A percentile compares a stretch with the other conserved stretches of the same genome.
Conservation (phyloP, 2,888 invertebrate species). For the Noctua comes region DNA sequence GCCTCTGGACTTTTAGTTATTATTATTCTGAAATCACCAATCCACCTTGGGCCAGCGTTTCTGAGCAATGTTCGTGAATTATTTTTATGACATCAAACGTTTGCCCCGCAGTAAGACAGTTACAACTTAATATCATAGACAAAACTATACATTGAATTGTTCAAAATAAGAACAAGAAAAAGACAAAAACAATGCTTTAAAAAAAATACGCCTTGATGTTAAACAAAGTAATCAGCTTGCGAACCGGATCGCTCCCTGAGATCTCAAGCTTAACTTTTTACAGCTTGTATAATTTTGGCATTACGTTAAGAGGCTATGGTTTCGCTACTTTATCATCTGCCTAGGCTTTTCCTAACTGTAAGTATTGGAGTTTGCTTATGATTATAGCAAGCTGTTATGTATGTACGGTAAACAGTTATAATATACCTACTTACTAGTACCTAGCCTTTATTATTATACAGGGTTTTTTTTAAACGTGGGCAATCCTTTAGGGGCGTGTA, state of each 20-base stretch:
- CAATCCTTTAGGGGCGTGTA: too few relatives aligned
- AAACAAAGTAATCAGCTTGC: constrained; percentile 6
- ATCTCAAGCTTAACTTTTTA: constrained; percentile 23
- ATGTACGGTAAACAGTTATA: too few relatives aligned
- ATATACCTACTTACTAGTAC: too few relatives aligned
- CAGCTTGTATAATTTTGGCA: constrained; percentile 27
- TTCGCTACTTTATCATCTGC: not conserved
- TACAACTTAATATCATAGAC: not conserved
- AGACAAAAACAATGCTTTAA: not conserved
- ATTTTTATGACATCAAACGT: not conserved
- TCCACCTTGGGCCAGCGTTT: not conserved
- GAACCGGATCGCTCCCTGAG: not conserved
- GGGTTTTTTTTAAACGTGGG: too few relatives aligned
- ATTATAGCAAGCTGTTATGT: not conserved
- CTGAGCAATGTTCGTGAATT: not conserved
- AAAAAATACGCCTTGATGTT: not conserved
- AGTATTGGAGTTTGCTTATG: not conserved
- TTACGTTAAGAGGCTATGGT: constrained; percentile 14
- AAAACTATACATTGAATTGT: not conserved
- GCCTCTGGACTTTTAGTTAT: not conserved
- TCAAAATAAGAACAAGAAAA: not conserved
- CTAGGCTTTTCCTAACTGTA: not conserved
- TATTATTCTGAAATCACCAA: not conserved
- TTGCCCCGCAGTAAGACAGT: not conserved
- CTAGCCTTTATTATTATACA: too few relatives aligned